Base-by-base conservation (phyloP, 2,888 invertebrate species). In the Ophonus ardosiacus region DNA sequence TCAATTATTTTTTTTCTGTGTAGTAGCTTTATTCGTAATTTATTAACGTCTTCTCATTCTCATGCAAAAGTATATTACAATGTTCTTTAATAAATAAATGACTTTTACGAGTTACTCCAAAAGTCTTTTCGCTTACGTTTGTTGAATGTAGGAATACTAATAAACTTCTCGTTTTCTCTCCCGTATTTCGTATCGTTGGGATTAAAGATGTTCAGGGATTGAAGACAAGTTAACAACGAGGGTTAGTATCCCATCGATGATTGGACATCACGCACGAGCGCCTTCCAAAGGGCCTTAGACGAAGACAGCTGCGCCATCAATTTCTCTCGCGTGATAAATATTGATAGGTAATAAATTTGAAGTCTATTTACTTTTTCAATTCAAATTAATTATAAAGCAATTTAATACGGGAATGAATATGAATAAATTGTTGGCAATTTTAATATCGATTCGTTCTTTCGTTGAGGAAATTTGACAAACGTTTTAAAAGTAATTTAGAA, bases 301-400 rank as follows among this genome's bases (percentile, higher is more conserved):
- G 21, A 40, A 74, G 74, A 21, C 68, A 68, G 7, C 15, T 15
- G 31, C 8, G 10, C 74, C 18, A 51, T 31, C 83, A 65, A 61
- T 31, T 21, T 74, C 80, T 38, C 63, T 59, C 74, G 61, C 51
- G 78, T 84, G 78, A 84, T 84, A 84, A 84, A 84, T 84, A 84
- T 84, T 84, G 84, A 84, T 84, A 84, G 84, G 78, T 84, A 38
- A 84, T 84, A 79, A 84, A 84, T 84, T 78, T 43, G 78, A 56
- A 68, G 78, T 65, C 79, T 84, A 84, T 84, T 84, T 84, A 65
- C 74, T 74, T 51, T 76, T 83, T 83, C 74, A 83, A 84, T 84
- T 84, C 78, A 56, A 78, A 65, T 79, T 84, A 84, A 84, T 84
- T 84, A 79, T 76, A 82, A 82, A 82, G 82, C 82, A 82, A 82